Evolutionary conservation across 2,113 vertebrate genomes (phyloP), one percentile per base, ranked within the genome.

Genomic region (Campylomormyrus numenius): DNA sequence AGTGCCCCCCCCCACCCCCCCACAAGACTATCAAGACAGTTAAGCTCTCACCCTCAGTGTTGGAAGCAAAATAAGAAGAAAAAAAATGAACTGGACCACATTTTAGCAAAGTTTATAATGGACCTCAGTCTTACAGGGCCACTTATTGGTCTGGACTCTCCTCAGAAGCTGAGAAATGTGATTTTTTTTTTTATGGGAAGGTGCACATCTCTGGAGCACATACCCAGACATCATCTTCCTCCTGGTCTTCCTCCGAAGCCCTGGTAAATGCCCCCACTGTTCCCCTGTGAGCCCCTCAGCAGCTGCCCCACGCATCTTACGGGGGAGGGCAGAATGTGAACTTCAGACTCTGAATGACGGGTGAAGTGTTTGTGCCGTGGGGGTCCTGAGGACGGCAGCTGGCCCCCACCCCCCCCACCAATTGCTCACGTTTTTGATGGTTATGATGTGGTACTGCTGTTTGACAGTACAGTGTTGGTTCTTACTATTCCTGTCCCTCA

Each of bases 121-220:
- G 94, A 95, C 93, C 84, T 92, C 94, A 91, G 92, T 91, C 92
- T 94, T 93, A 93, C 92, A 87, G 87, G 88, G 74, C 31, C 66
- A 90, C 89, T 92, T 88, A 35, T 88, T 83, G 92, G 50, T 88
- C 74, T 77, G 52, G 74, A 74, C 83, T 77, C 90, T 93, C 92
- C 92, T 93, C 91, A 48, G 93, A 84, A 89, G 91, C 74, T 45
- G 50, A 39, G 52, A 88, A 88, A 53, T 88, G 90, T 84, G 87
- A 88, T 39, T 90, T 87, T 80, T 77, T 39, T 31, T 85, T 49
- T 58, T 10, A 49, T 24, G 84, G 21, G 84, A 48, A 46, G n/a
- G 24, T 3, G 53, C 53, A 21, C 0, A 48, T 11, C 19, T 85
- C 21, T 27, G 27, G 88, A 89, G 17, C 46, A 53, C 24, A 48